These are phyloP conservation scores for Brachionus rubens DNA, from an alignment of 1,140 invertebrate genomes.

Conservation along the genomic window DNA sequence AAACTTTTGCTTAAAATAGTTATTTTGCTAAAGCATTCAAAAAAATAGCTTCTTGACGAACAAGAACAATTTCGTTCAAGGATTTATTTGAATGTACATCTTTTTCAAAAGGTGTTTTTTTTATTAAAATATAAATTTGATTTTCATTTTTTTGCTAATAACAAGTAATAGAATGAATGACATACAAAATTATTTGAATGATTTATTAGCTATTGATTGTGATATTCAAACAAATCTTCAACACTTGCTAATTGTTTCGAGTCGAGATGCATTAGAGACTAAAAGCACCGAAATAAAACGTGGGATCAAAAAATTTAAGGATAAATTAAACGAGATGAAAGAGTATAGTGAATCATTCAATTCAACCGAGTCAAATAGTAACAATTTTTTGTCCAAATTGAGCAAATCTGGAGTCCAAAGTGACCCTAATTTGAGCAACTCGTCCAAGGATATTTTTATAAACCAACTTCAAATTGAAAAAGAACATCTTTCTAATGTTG, in stretches of 20 bases:
- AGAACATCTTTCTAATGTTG: constrained; percentile 29
- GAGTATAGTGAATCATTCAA: constrained; percentile 20
- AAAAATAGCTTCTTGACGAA: background rate
- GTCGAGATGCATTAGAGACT: constrained; percentile 17
- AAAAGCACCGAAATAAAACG: constrained; percentile 1
- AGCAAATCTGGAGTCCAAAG: background rate
- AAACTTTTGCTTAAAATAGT: too few species aligned
- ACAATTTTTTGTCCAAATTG: background rate
- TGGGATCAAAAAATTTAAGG: constrained; percentile 23
- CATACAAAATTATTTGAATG: constrained; percentile 33
- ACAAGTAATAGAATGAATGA: constrained; percentile 4
- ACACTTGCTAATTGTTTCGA: constrained; percentile 18
- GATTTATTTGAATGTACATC: constrained; percentile 31
- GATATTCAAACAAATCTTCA: constrained; percentile 41
- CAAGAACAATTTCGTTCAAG: background rate
- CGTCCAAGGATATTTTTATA: constrained; percentile 33
- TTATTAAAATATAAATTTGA: background rate
- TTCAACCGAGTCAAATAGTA: background rate
- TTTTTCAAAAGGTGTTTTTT: background rate
- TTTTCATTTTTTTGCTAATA: background rate
- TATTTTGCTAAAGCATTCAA: too few species aligned
- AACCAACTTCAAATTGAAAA: constrained; percentile 45
- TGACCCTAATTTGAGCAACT: background rate
- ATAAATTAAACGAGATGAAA: constrained; percentile 46
- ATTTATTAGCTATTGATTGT: constrained; percentile 13